A percentile compares a stretch with the other conserved stretches of the same genome.
Conservation (phyloP, 2,797 vertebrate genomes). For the Acrossocheilus wenchowensis region DNA sequence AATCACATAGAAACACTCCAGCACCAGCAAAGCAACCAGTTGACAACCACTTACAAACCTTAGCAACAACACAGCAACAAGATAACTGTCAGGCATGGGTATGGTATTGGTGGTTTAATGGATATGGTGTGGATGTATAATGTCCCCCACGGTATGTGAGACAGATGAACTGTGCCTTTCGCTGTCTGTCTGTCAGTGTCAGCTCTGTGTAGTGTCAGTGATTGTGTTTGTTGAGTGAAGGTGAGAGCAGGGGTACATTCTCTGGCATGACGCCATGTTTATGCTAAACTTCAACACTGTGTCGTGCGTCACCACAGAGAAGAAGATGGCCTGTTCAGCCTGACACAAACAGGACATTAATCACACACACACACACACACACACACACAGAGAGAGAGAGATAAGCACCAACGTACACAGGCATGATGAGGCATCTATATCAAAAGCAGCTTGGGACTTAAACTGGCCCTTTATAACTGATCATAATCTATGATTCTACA, state of each 20-base stretch:
- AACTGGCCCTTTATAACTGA: not conserved
- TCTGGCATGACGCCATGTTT: constrained; percentile 44
- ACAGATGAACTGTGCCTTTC: constrained; percentile 8
- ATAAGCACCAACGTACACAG: constrained; percentile 3
- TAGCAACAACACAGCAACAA: not conserved
- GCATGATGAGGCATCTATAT: not conserved
- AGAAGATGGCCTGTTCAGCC: constrained; percentile 28
- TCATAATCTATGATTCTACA: not conserved
- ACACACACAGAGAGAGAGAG: not conserved
- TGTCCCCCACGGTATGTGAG: constrained; percentile 4
- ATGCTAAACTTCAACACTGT: constrained; percentile 34
- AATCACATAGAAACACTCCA: not conserved
- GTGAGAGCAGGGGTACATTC: constrained; percentile 42
- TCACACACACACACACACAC: not conserved
- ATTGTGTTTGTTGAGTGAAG: not conserved
- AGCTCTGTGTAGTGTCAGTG: constrained; percentile 49
- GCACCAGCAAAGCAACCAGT: not conserved
- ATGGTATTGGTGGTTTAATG: not conserved
- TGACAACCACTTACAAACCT: not conserved
- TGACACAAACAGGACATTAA: constrained; percentile 41
- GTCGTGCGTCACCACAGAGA: constrained; percentile 25
- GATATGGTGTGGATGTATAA: not conserved
- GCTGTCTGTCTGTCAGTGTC: constrained; percentile 15
- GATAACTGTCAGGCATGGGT: not conserved
- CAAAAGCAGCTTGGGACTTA: not conserved